phyloP scores from a whole-genome alignment of 2,797 vertebrate species.

The Tapera naevia region DNA sequence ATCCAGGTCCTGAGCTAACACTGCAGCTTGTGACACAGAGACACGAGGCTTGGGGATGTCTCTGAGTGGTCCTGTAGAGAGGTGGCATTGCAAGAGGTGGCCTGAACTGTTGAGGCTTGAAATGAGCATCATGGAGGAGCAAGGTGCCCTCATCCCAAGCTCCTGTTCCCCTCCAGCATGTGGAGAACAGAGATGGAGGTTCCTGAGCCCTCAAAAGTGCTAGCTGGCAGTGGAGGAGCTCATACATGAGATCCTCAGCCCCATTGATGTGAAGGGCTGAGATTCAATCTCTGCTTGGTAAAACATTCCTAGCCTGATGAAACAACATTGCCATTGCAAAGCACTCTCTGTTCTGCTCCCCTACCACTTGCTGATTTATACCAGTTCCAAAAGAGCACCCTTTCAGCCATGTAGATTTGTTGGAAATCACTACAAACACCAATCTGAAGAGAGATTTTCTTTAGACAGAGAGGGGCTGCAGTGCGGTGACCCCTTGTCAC shows the following conservation, averaged over 20 bases:
- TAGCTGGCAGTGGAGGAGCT: not conserved
- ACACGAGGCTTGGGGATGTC: not conserved
- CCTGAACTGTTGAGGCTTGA: not conserved
- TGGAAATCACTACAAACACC: not conserved
- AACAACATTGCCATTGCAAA: not conserved
- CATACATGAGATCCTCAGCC: not conserved
- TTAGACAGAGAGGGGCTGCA: not conserved
- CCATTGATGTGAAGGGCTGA: not conserved
- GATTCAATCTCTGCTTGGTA: not conserved
- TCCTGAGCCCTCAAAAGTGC: not conserved
- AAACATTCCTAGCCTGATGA: not conserved
- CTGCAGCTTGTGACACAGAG: not conserved
- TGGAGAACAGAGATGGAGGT: not conserved
- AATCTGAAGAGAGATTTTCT: not conserved
- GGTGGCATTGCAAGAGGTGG: not conserved
- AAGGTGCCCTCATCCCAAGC: not conserved
- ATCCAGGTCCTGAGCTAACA: not conserved
- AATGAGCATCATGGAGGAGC: not conserved
- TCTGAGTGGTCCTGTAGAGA: not conserved
- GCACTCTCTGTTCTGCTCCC: not conserved
- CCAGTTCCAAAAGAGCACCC: not conserved
- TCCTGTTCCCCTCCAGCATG: fast-evolving
- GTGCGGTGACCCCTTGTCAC: not conserved
- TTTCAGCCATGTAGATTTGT: not conserved
- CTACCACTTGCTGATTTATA: not conserved